Conservation (phyloP, 2,888 invertebrate species). For the Drosophila vallismaia region DNA sequence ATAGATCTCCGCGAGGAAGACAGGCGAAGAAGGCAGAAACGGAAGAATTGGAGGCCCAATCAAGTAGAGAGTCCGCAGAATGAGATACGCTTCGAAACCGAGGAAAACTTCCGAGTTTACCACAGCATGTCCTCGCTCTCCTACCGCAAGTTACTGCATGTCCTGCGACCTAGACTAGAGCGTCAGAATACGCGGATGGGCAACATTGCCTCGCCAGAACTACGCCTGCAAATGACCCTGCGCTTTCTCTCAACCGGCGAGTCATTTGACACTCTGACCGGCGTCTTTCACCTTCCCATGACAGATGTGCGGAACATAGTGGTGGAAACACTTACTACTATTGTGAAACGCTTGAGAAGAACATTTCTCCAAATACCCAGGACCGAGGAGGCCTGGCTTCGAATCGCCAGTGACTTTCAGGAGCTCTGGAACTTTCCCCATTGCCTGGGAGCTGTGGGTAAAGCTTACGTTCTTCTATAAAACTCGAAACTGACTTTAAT, state of each 20-base stretch:
- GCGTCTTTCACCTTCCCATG: conserved; percentile 1
- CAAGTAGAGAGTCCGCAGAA: not conserved
- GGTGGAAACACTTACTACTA: not conserved
- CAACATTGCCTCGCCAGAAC: not conserved
- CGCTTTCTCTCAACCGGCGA: conserved; percentile 11
- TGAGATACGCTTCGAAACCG: not conserved
- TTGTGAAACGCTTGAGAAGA: not conserved
- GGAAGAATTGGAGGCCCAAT: not conserved
- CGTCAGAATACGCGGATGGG: not conserved
- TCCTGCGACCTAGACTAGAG: not conserved
- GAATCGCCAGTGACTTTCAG: conserved; percentile 2
- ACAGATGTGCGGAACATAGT: not conserved
- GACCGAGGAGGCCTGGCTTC: conserved; percentile 4
- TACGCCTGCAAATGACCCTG: conserved; percentile 3
- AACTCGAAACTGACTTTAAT: not conserved
- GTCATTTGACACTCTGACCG: not conserved
- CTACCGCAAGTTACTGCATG: not conserved
- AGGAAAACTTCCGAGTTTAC: not conserved
- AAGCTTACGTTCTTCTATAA: no score
- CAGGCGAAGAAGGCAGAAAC: not conserved
- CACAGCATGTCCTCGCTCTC: conserved; percentile 7
- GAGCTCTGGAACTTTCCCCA: conserved; percentile 13
- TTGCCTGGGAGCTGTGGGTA: conserved; percentile 9
- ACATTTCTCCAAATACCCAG: conserved; percentile 1
- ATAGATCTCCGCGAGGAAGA: not conserved